phyloP scores from a whole-genome alignment of 1,140 invertebrate genomes.

The Drosophila ficusphila region DNA sequence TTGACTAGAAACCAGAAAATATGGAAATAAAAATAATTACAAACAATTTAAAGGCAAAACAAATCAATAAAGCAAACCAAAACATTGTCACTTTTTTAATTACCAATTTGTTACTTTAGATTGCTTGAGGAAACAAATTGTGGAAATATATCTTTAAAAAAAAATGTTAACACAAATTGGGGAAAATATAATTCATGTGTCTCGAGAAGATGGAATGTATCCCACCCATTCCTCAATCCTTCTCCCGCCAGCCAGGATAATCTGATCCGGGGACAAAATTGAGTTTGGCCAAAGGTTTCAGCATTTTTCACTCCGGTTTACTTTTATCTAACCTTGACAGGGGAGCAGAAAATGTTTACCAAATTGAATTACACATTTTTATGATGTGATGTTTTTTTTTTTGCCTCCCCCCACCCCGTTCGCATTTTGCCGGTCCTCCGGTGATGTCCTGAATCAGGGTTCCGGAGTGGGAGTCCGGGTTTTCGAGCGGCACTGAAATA shows the following conservation, averaged over 20 bases:
- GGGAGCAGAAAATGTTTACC: conserved; percentile 36
- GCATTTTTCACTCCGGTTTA: conserved; percentile 11
- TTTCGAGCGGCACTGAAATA: no score
- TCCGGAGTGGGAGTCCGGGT: background rate
- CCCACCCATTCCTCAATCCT: background rate
- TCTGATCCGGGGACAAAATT: conserved; percentile 43
- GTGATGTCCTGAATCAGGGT: conserved; percentile 16
- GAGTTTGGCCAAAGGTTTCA: conserved; percentile 45
- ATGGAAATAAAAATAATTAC: no score
- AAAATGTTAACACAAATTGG: no score
- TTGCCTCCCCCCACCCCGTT: background rate
- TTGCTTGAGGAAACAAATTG: no score
- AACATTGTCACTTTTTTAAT: no score
- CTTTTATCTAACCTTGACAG: conserved; percentile 27
- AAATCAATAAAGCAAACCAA: no score
- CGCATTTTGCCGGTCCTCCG: conserved; percentile 11
- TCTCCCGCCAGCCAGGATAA: background rate
- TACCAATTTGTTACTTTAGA: no score
- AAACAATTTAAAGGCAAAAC: no score
- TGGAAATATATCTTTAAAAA: no score
- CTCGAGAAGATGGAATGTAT: no score
- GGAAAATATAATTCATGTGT: background rate
- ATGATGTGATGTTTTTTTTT: conserved; percentile 33
- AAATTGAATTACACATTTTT: conserved; percentile 56
- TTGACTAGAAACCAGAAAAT: no score